Conservation (phyloP, 2,113 vertebrate species). For the Paralichthys olivaceus region DNA sequence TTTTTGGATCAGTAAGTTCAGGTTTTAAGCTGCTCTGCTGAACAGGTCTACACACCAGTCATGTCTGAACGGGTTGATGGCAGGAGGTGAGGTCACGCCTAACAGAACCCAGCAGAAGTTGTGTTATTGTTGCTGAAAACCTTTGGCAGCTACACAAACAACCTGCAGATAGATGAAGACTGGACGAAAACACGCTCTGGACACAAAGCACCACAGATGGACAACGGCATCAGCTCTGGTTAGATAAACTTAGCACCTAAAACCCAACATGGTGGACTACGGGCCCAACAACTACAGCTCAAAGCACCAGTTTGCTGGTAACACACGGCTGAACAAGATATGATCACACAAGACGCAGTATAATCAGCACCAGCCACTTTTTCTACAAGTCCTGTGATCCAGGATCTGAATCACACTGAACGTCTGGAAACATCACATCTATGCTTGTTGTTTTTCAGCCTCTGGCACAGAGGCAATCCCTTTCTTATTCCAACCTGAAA, state of each 20-base stretch:
- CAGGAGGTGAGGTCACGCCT: slow-evolving; percentile 33
- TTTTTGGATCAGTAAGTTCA: too few relatives aligned
- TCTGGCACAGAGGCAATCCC: too few relatives aligned
- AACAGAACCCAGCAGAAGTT: slow-evolving; percentile 42
- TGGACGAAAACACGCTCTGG: neutral
- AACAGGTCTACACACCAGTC: neutral
- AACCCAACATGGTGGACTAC: neutral
- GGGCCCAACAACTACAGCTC: neutral
- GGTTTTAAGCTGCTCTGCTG: neutral
- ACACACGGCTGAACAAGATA: neutral
- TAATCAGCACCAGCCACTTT: neutral
- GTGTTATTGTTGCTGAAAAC: slow-evolving; percentile 1
- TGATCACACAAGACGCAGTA: slow-evolving; percentile 29
- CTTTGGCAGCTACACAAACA: neutral
- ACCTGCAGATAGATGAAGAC: neutral
- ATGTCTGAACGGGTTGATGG: slow-evolving; percentile 6
- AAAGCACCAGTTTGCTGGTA: neutral
- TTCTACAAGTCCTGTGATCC: too few relatives aligned
- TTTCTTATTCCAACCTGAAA: too few relatives aligned
- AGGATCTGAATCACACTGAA: too few relatives aligned
- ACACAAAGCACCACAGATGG: slow-evolving; percentile 35
- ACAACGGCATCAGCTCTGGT: neutral
- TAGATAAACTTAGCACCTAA: neutral
- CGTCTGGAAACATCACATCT: too few relatives aligned
- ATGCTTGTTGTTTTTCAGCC: too few relatives aligned